Conservation (phyloP, 92 coral and sea anemone genomes). For the Porites rus region DNA sequence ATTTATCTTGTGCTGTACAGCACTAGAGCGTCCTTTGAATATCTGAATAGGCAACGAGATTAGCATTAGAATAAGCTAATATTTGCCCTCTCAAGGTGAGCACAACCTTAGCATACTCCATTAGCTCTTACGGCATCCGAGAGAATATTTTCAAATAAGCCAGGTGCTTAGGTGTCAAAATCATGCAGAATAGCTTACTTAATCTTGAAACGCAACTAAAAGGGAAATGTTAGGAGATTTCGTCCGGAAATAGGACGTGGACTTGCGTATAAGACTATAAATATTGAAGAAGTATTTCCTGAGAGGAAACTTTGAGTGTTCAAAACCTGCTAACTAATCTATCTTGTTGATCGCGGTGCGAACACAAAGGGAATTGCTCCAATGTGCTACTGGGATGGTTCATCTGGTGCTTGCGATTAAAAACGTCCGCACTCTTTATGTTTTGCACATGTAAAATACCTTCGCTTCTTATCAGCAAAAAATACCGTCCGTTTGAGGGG, state of each 20-base stretch:
- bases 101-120: constrained; percentile 69
- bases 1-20: constrained; percentile 46
- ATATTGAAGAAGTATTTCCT: constrained; percentile 76
- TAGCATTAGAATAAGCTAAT: constrained; percentile 86
- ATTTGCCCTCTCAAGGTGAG: constrained; percentile 70
- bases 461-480: constrained; percentile 36
- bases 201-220: constrained; percentile 57
- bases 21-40: constrained; percentile 57
- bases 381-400: constrained; percentile 21
- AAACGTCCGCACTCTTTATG: constrained; percentile 28
- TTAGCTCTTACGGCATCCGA: constrained; percentile 35
- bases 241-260: constrained; percentile 71
- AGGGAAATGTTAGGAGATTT: constrained; percentile 35
- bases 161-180: constrained; percentile 66
- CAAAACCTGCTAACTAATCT: constrained; percentile 40
- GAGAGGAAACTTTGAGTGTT: constrained; percentile 62
- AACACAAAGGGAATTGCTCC: constrained; percentile 25
- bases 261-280: constrained; percentile 71
- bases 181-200: constrained; percentile 59
- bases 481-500: constrained; percentile 10
- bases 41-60: constrained; percentile 60
- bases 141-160: constrained; percentile 53
- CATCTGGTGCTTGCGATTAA: constrained; percentile 52
- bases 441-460: constrained; percentile 42
- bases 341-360: constrained; percentile 48